A percentile compares a stretch with the other conserved stretches of the same genome.
These are phyloP conservation scores for Numenius arquata DNA, from an alignment of 2,113 vertebrate genomes.

Conservation along the genomic window DNA sequence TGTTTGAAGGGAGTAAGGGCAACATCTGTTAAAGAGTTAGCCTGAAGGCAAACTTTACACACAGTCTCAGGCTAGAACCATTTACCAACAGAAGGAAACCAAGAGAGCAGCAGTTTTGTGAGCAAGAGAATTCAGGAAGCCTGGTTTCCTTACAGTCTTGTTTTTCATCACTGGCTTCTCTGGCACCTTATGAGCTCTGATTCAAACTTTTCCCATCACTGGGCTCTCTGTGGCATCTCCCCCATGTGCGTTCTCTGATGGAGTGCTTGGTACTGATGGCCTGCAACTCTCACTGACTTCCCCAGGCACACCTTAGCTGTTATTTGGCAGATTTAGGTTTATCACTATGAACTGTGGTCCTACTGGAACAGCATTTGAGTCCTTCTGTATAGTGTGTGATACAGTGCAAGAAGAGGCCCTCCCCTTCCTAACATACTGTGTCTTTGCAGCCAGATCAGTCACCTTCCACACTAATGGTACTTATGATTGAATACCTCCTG, in stretches of 20 bases:
- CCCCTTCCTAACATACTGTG: neutral
- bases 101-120: neutral
- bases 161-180: neutral
- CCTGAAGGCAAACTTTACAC: neutral
- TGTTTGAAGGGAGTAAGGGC: neutral
- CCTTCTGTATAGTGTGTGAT: neutral
- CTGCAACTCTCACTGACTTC: neutral
- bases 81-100: neutral
- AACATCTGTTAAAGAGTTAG: neutral
- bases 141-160: neutral
- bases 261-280: neutral
- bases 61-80: neutral
- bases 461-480: accelerated
- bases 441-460: neutral
- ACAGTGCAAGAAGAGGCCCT: neutral
- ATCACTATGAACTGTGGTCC: neutral
- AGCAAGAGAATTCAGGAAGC: neutral
- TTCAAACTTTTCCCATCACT: neutral
- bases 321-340: neutral
- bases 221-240: neutral
- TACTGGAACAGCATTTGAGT: neutral
- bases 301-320: neutral
- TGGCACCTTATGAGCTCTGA: neutral
- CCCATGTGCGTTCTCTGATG: neutral
- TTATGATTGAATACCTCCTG: neutral